Evolutionary conservation across 2,888 invertebrate species (phyloP), one percentile per base, ranked within the genome.

Genomic region (Drosophila stalkeri): DNA sequence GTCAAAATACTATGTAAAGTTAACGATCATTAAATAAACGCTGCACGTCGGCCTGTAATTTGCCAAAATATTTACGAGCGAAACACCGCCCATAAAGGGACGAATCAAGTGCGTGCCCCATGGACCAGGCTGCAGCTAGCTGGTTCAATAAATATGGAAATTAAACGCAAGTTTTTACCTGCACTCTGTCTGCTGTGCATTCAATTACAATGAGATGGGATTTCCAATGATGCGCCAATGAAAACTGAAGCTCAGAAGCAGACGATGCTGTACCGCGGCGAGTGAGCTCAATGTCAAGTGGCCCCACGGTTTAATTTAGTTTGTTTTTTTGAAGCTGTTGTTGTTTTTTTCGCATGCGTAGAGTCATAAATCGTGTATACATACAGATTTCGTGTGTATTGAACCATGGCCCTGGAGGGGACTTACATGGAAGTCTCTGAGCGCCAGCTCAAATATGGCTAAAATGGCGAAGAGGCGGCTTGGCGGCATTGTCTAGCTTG

Each of bases 21-120:
- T n/a, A 39, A 41, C 41, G 70, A 47, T 64, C 80, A 78, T 74
- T 85, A 61, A 62, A 59, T 70, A 85, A 64, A 75, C 82, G 73
- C 43, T 49, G 80, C 86, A 86, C 86, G 84, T 80, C 70, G 52
- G 16, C 41, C 70, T 74, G 86, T 77, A 86, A 88, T 86, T 86
- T 86, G 88, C 86, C 82, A 83, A 86, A 82, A 80, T 79, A 88
- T 86, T 86, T 88, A 86, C 82, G 88, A 88, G 81, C 78, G 43
- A 70, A 64, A 85, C 87, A 80, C 78, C 69, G 69, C 78, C 81
- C 86, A 62, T 75, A 79, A 75, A 77, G 70, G 66, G 52, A 44
- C 71, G 67, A 71, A 60, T 64, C 71, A 68, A 68, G 66, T 71
- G 69, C 69, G 70, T 39, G 61, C 12, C 31, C 43, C 51, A 52